These are phyloP conservation scores for Macrosteles quadrilineatus DNA, from an alignment of 1,140 invertebrate genomes.

Conservation along the genomic window DNA sequence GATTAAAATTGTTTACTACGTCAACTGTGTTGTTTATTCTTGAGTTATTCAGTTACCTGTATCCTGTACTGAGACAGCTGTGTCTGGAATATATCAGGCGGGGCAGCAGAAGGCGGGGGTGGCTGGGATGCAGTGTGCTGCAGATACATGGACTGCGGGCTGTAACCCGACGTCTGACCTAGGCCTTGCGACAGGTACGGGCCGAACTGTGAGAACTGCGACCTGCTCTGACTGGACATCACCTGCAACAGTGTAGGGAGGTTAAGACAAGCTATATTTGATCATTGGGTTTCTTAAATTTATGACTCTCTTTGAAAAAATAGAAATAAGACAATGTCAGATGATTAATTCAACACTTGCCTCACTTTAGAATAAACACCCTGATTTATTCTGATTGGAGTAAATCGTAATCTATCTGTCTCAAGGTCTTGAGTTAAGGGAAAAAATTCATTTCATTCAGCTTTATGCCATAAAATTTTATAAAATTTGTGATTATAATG, in stretches of 20 bases:
- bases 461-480: too few relatives aligned
- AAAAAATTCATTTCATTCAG: too few relatives aligned
- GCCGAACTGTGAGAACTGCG: slow-evolving; percentile 67
- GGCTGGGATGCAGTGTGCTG: slow-evolving; percentile 56
- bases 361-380: too few relatives aligned
- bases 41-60: too few relatives aligned
- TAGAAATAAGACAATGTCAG: too few relatives aligned
- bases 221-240: slow-evolving; percentile 55
- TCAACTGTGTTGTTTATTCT: too few relatives aligned
- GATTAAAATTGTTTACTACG: too few relatives aligned
- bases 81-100: slow-evolving; percentile 79
- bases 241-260: slow-evolving; percentile 41
- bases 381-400: too few relatives aligned
- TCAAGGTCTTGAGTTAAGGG: too few relatives aligned
- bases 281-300: not conserved
- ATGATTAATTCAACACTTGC: too few relatives aligned
- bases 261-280: not conserved
- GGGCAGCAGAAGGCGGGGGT: slow-evolving; percentile 56
- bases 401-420: too few relatives aligned
- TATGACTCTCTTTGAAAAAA: not conserved
- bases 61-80: slow-evolving; percentile 73
- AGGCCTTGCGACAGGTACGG: slow-evolving; percentile 55
- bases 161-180: slow-evolving; percentile 57
- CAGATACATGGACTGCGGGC: slow-evolving; percentile 66
- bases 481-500: too few relatives aligned